Percentiles rank a stretch among this genome's conserved stretches.
phyloP scores from a whole-genome alignment of 2,797 vertebrate species.

The Lepilemur septentrionalis region DNA sequence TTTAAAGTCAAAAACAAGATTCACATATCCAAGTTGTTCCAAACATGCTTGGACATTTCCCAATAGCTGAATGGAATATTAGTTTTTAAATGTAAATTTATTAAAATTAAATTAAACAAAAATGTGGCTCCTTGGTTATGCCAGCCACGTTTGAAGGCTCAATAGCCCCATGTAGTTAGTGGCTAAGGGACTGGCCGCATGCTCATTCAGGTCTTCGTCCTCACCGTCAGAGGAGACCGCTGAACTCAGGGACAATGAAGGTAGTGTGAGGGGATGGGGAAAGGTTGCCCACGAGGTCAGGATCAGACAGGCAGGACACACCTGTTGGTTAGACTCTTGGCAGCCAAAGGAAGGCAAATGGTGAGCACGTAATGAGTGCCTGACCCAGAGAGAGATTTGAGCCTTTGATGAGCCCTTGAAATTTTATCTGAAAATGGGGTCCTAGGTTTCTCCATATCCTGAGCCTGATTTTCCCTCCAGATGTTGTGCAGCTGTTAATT shows the following conservation, averaged over 20 bases:
- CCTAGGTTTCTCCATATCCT: not conserved
- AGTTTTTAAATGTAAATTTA: not conserved
- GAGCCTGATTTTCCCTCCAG: not conserved
- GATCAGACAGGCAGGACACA: not conserved
- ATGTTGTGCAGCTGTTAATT: conserved; percentile 65
- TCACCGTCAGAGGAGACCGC: not conserved
- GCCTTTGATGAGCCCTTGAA: conserved; percentile 2
- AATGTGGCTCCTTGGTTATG: not conserved
- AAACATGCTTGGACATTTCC: not conserved
- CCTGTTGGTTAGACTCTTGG: not conserved
- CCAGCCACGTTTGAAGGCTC: not conserved
- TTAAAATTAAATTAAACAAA: not conserved
- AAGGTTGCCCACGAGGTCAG: not conserved
- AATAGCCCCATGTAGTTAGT: not conserved
- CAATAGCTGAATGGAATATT: not conserved
- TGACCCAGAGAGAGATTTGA: not conserved
- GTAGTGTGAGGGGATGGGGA: not conserved
- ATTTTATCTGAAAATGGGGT: not conserved
- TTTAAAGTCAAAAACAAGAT: not conserved
- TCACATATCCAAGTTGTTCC: not conserved
- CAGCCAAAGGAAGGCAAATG: not conserved
- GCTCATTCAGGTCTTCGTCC: not conserved
- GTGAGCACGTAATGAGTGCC: not conserved
- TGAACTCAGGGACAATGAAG: not conserved
- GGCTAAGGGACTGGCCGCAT: not conserved